phyloP scores from a whole-genome alignment of 2,888 invertebrate genomes.

The Lysandra coridon region DNA sequence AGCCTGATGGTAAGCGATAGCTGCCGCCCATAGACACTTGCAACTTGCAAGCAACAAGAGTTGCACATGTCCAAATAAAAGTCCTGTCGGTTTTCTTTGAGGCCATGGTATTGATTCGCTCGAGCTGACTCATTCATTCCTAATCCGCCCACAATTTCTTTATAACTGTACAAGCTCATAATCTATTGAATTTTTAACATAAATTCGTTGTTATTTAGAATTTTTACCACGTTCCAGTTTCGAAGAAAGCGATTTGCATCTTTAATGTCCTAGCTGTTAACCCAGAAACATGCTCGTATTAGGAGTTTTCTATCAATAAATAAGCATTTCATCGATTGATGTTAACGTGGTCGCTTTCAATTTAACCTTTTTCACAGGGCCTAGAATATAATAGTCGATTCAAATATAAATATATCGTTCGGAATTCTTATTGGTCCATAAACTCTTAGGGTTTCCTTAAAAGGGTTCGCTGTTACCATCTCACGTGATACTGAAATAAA shows the following conservation, averaged over 20 bases:
- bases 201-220: neutral
- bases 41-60: too few species aligned
- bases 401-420: neutral
- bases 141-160: neutral
- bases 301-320: slow-evolving; percentile 1
- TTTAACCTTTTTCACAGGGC: neutral
- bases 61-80: too few species aligned
- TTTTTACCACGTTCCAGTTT: slow-evolving; percentile 15
- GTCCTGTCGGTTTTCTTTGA: neutral
- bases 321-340: neutral
- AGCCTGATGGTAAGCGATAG: too few species aligned
- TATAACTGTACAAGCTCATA: neutral
- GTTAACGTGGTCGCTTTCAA: neutral
- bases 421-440: neutral
- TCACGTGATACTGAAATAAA: too few species aligned
- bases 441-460: too few species aligned
- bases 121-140: too few species aligned
- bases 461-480: too few species aligned
- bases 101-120: too few species aligned
- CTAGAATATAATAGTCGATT: neutral
- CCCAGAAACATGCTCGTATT: slow-evolving; percentile 12
- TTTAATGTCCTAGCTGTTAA: neutral
- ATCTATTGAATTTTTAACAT: neutral
- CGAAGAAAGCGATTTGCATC: slow-evolving; percentile 32
- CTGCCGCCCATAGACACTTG: too few species aligned